Evolutionary conservation across 64 coral and sea anemone species (phyloP), one percentile per base, ranked within the genome.

Genomic region (Dendrophyllia cribrosa): DNA sequence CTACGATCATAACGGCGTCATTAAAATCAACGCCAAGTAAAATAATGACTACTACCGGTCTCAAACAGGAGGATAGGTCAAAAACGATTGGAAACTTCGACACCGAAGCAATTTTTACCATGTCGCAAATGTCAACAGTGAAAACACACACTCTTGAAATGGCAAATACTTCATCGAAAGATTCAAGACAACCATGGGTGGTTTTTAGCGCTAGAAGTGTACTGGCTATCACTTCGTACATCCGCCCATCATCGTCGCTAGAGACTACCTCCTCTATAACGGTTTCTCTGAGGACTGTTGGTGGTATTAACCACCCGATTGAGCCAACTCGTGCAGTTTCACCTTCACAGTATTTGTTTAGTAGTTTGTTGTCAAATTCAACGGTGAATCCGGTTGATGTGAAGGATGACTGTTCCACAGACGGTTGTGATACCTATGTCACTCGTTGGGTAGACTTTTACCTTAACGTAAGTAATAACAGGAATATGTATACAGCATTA

Each of bases 371-470:
- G 7, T 55, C 12, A 19, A 58, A 61, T 88, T 88, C 72, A 14
- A 75, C 58, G 10, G 4, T 7, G 22, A 26, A 34, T 43, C 14
- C 19, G 53, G 12, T 12, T 56, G 61, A 65, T 86, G 63, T 19
- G 3, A 68, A 10, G 12, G 86, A 59, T 10, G 69, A 59, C 11
- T 59, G 51, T 34, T 16, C 22, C 7, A 21, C 80, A 6, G 44
- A 48, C 7, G 11, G 19, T 5, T 76, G 90, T 51, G 65, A 76
- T 50, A 59, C 70, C 3, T 92, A 92, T 44, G 90, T 85, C 19
- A 85, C 90, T 22, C 16, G 70, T 13, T 92, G 90, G 90, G 67
- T 92, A 5, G 79, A 92, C 1, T 92, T 92, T n/a, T 92, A 92
- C 69, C 55, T 92, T 5, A 92, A 92, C 11, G 90, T 92, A 75